Evolutionary conservation across 2,888 invertebrate genomes (phyloP).

Genomic region (Drosophila tripunctata): DNA sequence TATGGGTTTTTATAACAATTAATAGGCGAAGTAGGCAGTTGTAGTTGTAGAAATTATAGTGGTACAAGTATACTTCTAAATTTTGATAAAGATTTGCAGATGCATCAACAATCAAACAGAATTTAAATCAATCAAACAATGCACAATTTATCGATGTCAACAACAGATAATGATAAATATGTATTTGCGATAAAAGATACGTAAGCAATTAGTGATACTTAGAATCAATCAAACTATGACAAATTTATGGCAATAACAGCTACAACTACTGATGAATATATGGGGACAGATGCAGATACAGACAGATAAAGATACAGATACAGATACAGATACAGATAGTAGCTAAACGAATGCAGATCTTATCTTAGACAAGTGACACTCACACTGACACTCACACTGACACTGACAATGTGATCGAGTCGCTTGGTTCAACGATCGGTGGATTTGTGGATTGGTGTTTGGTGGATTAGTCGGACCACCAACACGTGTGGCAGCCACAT

Average conservation of each 20-base stretch:
- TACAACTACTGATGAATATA: not conserved
- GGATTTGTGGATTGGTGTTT: conserved; percentile 51
- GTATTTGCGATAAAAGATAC: no score
- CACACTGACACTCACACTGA: conserved; percentile 16
- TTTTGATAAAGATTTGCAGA: no score
- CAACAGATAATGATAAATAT: no score
- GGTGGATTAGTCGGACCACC: no score
- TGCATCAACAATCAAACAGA: no score
- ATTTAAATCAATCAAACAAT: no score
- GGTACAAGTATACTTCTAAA: no score
- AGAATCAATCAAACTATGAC: conserved; percentile 2
- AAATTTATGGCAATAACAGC: not conserved
- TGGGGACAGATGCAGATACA: not conserved
- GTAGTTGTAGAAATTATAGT: no score
- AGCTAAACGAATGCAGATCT: conserved; percentile 39
- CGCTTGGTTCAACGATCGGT: conserved; percentile 35
- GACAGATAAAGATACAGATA: not conserved
- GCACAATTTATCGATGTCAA: no score
- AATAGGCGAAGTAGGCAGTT: no score
- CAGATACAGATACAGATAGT: not conserved
- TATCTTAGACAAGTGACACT: conserved; percentile 37
- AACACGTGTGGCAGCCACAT: conserved; percentile 43
- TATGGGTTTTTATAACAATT: no score
- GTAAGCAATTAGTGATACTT: not conserved
- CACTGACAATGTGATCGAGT: conserved; percentile 50